Evolutionary conservation across 2,113 vertebrate genomes (phyloP), one percentile per base, ranked within the genome.

Genomic region (Heterocephalus glaber): DNA sequence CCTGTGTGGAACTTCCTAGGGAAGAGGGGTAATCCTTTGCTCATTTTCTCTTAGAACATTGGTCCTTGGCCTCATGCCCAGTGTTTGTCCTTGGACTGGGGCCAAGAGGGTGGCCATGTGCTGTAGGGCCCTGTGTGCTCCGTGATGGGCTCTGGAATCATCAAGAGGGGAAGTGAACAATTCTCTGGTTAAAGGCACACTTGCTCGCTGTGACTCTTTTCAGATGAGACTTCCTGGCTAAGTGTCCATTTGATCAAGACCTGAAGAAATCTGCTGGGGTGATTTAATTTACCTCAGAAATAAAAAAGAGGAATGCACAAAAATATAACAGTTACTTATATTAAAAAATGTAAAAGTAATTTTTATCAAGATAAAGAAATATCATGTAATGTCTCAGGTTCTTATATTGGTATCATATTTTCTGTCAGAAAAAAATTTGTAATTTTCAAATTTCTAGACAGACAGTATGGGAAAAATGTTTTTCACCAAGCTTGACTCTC

Each of bases 1-100:
- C 10, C 7, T 14, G 60, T 38, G 1, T n/a, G 54, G n/a, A 6
- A 1, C 11, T n/a, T 33, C 14, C 13, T 47, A 6, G 49, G 6
- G 41, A 49, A 49, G 33, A 41, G 72, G 17, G 41, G 33, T 49
- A 44, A 54, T 2, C 20, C 2, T 26, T 33, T 70, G 65, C 11
- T 82, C 9, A 82, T 61, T 52, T 61, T 30, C 4, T 30, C 13
- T 16, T 49, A 60, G 24, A 60, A 35, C 19, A 52, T 54, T 22
- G 10, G 1, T 52, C 24, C 44, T 5, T 89, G 87, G 38, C 77
- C 66, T 5, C 22, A 35, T 56, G 38, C 66, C 86, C 89, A 16
- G 2, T 74, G 9, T 52, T 20, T 4, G 19, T 54, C 9, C 10
- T 14, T 17, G 13, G 38, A 83, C 49, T 47, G 14, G n/a, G 26